These are phyloP conservation scores for Oostethus manadensis DNA, from an alignment of 2,113 vertebrate species.

Conservation along the genomic window DNA sequence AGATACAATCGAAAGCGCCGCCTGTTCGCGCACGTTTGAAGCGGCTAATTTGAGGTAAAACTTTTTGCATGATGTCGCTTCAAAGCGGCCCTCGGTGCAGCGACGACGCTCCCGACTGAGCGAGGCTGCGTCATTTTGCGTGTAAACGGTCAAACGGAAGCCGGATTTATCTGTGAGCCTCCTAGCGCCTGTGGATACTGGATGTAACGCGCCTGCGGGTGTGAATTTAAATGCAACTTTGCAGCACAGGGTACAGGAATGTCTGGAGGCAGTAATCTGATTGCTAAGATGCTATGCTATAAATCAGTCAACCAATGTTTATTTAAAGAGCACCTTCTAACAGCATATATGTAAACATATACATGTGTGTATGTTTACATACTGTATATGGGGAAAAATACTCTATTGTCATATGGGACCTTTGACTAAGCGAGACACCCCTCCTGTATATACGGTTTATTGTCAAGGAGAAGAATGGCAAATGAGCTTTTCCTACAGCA, in stretches of 20 bases:
- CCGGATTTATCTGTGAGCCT: neutral
- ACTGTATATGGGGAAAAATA: too few species aligned
- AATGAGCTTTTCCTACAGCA: conserved; percentile 20
- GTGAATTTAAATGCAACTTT: neutral
- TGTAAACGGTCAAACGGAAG: neutral
- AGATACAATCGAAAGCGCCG: neutral
- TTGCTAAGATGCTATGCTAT: too few species aligned
- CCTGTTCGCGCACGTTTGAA: conserved; percentile 1
- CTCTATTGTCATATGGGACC: too few species aligned
- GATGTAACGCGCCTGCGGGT: neutral
- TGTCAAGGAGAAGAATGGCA: conserved; percentile 7
- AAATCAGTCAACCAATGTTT: too few species aligned
- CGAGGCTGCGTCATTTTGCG: neutral
- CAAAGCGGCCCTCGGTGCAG: neutral
- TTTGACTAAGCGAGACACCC: too few species aligned
- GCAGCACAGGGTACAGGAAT: neutral
- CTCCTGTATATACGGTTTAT: too few species aligned
- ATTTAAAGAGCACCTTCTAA: too few species aligned
- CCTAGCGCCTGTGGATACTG: neutral
- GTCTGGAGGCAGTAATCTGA: neutral
- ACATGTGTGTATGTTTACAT: too few species aligned
- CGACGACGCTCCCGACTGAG: neutral
- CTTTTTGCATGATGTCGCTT: neutral
- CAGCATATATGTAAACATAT: too few species aligned
- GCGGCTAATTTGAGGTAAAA: conserved; percentile 1